Base-by-base conservation (phyloP, 2,888 invertebrate genomes). In the Andrena praecox region DNA sequence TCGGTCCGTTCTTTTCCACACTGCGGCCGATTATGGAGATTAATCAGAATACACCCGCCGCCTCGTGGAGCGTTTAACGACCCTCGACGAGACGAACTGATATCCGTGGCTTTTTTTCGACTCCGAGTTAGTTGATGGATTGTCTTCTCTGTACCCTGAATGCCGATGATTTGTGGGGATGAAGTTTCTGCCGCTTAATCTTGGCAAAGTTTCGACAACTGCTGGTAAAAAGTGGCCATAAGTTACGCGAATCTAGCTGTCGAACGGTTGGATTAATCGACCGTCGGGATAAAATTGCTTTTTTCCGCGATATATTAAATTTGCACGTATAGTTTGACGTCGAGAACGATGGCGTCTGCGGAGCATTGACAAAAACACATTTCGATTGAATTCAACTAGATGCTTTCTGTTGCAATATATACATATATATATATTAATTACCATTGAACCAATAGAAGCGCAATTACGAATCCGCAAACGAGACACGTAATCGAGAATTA, bases 11-110 rank as follows among this genome's bases (percentile, higher is more conserved):
- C 29, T 54, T 52, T 62, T 67, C 59, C 33, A 10, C 66, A 16
- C 64, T 35, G 70, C 5, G 56, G 66, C 67, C 59, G 75, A 84
- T 87, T 87, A 84, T 73, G 74, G 42, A 72, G 75, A 83, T 77
- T 85, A 87, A 86, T 75, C 71, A 56, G 69, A 69, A 77, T 63
- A 33, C 52, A 59, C 35, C 29, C 29, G n/a, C n/a, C 12, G 16
- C n/a, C 27, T 10, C 7, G 24, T 7, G 10, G 33, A 31, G 16
- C 24, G 6, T 64, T 35, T 29, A 33, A 31, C 29, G 29, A 35
- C 10, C 54, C 6, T 27, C 10, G 35, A 2, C 42, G 29, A n/a
- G 31, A n/a, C 31, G 24, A 24, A 8, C 52, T 24, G 1, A 20
- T n/a, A 50, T 35, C 10, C 62, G 7, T 0, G 12, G 27, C 12